Base-by-base conservation (phyloP, 1,140 invertebrate species). In the Eueides isabella region DNA sequence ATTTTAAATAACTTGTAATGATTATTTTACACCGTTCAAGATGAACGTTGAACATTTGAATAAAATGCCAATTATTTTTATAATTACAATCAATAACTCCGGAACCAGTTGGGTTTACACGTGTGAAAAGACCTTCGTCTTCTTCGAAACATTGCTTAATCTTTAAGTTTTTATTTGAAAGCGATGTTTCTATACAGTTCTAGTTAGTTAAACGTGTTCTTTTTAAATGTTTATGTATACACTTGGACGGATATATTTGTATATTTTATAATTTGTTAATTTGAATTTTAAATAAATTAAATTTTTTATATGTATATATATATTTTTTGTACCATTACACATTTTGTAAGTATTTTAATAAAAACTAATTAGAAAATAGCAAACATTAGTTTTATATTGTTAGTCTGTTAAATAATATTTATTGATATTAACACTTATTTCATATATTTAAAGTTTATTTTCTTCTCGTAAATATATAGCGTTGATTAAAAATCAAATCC, bases 401-500 rank as follows among this genome's bases (percentile, higher is more conserved):
- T n/a, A n/a, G n/a, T n/a, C n/a, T n/a, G n/a, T n/a, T n/a, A n/a
- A n/a, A n/a, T n/a, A n/a, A n/a, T n/a, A n/a, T n/a, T n/a, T n/a
- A n/a, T n/a, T n/a, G n/a, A n/a, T n/a, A n/a, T n/a, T n/a, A n/a
- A n/a, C n/a, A n/a, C n/a, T n/a, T n/a, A n/a, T n/a, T n/a, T n/a
- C n/a, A n/a, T n/a, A n/a, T n/a, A n/a, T n/a, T n/a, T n/a, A n/a
- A n/a, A n/a, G n/a, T n/a, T n/a, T n/a, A n/a, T n/a, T 44, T 16
- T n/a, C 1, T n/a, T n/a, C 7, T n/a, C n/a, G 7, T 44, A 44
- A 14, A 44, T 44, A 44, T 44, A 44, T 44, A 23, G 12, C n/a
- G 48, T 55, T 55, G 26, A 55, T 55, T 55, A n/a, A 55, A 55
- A 55, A 55, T 55, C 48, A 55, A 62, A 62, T 28, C 26, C 30